Conservation (phyloP, 2,113 vertebrate species). For the Limanda limanda region DNA sequence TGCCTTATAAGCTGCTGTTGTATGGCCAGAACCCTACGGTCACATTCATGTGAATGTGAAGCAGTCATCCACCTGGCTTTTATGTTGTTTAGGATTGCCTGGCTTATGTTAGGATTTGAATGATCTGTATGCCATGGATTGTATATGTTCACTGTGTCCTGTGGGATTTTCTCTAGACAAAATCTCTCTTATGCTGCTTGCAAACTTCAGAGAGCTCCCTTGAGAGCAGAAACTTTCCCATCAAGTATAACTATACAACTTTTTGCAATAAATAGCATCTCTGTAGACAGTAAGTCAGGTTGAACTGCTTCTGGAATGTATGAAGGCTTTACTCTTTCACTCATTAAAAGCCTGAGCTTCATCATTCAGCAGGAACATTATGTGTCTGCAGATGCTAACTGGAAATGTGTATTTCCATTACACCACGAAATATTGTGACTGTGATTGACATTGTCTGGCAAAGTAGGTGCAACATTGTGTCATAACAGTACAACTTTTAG, state of each 20-base stretch:
- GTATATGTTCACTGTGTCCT: background rate
- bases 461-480: background rate
- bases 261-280: conserved; percentile 16
- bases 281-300: conserved; percentile 10
- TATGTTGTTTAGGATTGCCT: background rate
- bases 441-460: background rate
- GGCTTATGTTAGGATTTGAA: background rate
- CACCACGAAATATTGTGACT: too few relatives aligned
- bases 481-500: background rate
- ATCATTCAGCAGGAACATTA: conserved; percentile 12
- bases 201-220: conserved; percentile 28
- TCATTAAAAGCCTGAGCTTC: conserved; percentile 19
- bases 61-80: background rate
- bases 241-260: conserved; percentile 23
- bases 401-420: too few relatives aligned
- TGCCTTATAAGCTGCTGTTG: background rate
- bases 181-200: conserved; percentile 6
- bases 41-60: background rate
- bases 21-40: background rate
- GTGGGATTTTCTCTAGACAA: conserved; percentile 20
- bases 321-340: too few relatives aligned
- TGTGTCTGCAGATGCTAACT: background rate
- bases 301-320: conserved; percentile 2
- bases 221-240: conserved; percentile 6
- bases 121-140: too few relatives aligned